These are phyloP conservation scores for Sebastes vulpes DNA, from an alignment of 2,797 vertebrate species.

Conservation along the genomic window DNA sequence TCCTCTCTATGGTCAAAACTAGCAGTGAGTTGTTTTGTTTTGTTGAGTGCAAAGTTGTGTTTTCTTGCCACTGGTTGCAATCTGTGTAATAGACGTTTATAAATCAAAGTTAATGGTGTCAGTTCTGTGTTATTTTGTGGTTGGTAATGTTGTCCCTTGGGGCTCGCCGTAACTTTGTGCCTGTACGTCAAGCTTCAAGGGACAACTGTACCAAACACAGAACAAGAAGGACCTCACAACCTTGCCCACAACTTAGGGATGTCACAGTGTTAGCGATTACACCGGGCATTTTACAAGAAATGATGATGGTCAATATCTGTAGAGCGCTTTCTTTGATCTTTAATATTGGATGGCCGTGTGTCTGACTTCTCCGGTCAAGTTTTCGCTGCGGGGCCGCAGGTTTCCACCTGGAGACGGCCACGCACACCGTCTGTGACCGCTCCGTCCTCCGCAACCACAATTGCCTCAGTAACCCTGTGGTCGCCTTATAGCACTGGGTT, in stretches of 20 bases:
- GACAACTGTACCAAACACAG: background rate
- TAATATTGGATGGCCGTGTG: accelerated
- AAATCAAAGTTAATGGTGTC: background rate
- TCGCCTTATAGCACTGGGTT: too few relatives aligned
- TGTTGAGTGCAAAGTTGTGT: background rate
- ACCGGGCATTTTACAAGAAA: too few relatives aligned
- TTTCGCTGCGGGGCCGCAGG: too few relatives aligned
- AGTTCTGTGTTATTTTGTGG: background rate
- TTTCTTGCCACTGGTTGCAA: background rate
- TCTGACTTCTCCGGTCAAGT: too few relatives aligned
- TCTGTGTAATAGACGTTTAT: background rate
- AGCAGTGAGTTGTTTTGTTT: background rate
- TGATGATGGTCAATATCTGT: too few relatives aligned
- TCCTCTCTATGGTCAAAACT: background rate
- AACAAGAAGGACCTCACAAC: background rate
- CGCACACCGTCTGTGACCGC: too few relatives aligned
- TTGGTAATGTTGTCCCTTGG: background rate
- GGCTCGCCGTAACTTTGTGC: background rate
- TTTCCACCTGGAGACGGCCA: too few relatives aligned
- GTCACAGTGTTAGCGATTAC: too few relatives aligned
- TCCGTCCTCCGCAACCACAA: too few relatives aligned
- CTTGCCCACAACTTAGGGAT: background rate
- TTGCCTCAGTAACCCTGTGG: too few relatives aligned
- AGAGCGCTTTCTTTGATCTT: too few relatives aligned
- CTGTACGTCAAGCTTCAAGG: background rate